These are phyloP conservation scores for Anoncus sp. DNA, from an alignment of 2,888 invertebrate genomes.

Conservation along the genomic window DNA sequence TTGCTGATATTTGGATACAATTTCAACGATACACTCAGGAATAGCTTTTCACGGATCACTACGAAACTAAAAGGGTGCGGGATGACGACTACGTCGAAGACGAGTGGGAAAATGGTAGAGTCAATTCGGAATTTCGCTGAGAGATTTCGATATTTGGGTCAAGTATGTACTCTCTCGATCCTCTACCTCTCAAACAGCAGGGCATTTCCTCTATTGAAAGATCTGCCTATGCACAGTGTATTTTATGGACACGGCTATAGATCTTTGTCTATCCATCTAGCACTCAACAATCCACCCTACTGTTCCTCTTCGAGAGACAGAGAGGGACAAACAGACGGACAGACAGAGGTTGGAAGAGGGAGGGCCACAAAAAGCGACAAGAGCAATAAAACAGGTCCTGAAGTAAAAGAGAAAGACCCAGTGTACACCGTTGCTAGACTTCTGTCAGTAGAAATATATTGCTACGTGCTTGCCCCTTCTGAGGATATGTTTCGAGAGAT, in stretches of 20 bases:
- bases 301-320: not conserved
- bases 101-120: slow-evolving; percentile 13
- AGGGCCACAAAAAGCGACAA: slow-evolving; percentile 7
- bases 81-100: slow-evolving; percentile 2
- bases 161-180: slow-evolving; percentile 30
- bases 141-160: slow-evolving; percentile 41
- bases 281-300: slow-evolving; percentile 1
- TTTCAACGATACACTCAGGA: slow-evolving; percentile 20
- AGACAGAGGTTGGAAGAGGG: too few relatives aligned
- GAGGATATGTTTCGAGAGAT: slow-evolving; percentile 4
- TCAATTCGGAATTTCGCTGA: slow-evolving; percentile 22
- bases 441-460: not conserved
- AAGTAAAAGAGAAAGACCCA: not conserved
- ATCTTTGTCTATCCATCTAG: slow-evolving; percentile 8
- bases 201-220: slow-evolving; percentile 15
- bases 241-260: not conserved
- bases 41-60: slow-evolving; percentile 31
- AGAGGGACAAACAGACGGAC: not conserved
- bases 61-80: slow-evolving; percentile 9
- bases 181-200: slow-evolving; percentile 3
- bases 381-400: slow-evolving; percentile 1
- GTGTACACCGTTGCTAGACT: not conserved
- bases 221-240: not conserved
- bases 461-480: not conserved
- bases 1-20: not conserved